Percentiles rank a stretch among this genome's conserved stretches.
phyloP scores from a whole-genome alignment of 2,113 vertebrate species.

The Bagarius yarrelli region DNA sequence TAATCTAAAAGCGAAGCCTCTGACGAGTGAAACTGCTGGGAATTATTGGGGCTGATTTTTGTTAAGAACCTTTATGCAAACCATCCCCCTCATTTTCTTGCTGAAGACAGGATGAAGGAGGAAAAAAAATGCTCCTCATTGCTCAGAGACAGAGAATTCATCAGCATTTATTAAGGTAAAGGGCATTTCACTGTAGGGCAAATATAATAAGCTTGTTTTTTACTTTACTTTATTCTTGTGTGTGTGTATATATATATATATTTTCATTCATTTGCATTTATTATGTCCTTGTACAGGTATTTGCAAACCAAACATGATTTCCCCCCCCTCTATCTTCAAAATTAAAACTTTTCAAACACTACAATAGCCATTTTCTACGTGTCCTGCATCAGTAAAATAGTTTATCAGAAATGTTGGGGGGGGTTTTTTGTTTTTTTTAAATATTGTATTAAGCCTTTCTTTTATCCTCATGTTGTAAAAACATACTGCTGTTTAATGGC shows the following conservation, averaged over 20 bases:
- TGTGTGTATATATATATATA: neutral
- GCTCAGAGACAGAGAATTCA: slow-evolving; percentile 52
- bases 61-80: slow-evolving; percentile 59
- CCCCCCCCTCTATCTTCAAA: too few relatives aligned
- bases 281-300: slow-evolving; percentile 20
- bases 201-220: neutral
- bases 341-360: neutral
- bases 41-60: slow-evolving; percentile 57
- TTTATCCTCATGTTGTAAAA: slow-evolving; percentile 33
- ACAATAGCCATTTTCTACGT: neutral
- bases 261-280: neutral
- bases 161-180: slow-evolving; percentile 62
- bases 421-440: neutral
- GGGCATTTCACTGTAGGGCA: slow-evolving; percentile 1
- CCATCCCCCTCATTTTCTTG: slow-evolving; percentile 61
- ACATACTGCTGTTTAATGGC: slow-evolving; percentile 53
- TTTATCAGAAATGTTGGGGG: neutral
- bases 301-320: slow-evolving; percentile 50
- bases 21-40: slow-evolving; percentile 63
- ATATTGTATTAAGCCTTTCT: slow-evolving; percentile 42
- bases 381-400: neutral
- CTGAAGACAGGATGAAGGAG: slow-evolving; percentile 72
- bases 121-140: slow-evolving; percentile 58
- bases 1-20: slow-evolving; percentile 46
- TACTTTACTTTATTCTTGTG: neutral